Evolutionary conservation across 2,113 vertebrate species (phyloP).

Genomic region (Stegastes partitus): DNA sequence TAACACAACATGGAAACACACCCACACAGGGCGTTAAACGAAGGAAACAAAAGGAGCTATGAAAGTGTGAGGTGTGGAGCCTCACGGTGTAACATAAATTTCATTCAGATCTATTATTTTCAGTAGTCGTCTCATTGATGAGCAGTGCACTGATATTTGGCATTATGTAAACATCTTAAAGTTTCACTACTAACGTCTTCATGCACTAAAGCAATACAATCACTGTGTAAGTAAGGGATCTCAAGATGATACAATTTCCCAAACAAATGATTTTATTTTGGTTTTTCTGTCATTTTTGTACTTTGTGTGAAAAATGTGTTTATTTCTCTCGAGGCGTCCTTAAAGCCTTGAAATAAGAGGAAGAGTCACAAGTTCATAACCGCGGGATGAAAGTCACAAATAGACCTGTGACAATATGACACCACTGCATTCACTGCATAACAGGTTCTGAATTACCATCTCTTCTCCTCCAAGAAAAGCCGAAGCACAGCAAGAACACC

Average conservation of each 20-base stretch:
- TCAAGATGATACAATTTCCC: too few relatives aligned
- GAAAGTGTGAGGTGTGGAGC: constrained; percentile 49
- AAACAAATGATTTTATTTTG: too few relatives aligned
- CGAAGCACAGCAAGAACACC: constrained; percentile 85
- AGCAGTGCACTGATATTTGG: constrained; percentile 84
- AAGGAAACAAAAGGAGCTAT: not conserved
- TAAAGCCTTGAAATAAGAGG: too few relatives aligned
- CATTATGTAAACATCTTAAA: constrained; percentile 82
- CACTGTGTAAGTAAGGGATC: constrained; percentile 38
- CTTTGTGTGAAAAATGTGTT: too few relatives aligned
- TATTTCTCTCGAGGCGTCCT: too few relatives aligned
- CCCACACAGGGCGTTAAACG: constrained; percentile 1
- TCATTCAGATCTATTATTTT: constrained; percentile 61
- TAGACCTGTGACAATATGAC: too few relatives aligned
- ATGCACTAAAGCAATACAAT: constrained; percentile 82
- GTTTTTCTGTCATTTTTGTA: too few relatives aligned
- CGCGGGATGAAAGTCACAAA: too few relatives aligned
- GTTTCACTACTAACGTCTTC: constrained; percentile 79
- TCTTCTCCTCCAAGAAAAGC: constrained; percentile 86
- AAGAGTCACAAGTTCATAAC: too few relatives aligned
- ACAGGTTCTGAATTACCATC: constrained; percentile 76
- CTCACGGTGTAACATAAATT: constrained; percentile 69
- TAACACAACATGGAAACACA: constrained; percentile 38
- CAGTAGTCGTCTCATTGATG: constrained; percentile 61
- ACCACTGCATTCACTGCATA: too few relatives aligned